Conservation (phyloP, 2,888 invertebrate species). For the Malthinus seriepunctatus region DNA sequence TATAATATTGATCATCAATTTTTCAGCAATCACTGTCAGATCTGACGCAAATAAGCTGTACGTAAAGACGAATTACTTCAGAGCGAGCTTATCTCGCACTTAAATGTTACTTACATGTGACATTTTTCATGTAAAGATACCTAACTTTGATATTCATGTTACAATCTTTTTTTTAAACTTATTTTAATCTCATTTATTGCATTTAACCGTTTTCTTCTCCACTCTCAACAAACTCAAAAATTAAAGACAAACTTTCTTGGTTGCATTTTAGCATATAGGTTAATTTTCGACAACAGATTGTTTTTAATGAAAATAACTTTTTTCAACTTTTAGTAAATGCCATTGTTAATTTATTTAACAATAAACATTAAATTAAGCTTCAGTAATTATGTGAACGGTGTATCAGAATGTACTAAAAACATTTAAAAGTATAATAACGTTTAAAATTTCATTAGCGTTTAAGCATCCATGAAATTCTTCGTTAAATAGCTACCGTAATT, state of each 20-base stretch:
- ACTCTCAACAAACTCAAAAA: no score
- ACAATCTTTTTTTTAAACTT: not conserved
- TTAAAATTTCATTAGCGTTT: conserved; percentile 29
- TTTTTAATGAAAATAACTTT: no score
- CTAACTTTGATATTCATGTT: conserved; percentile 3
- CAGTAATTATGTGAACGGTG: conserved; percentile 12
- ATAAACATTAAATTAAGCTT: conserved; percentile 17
- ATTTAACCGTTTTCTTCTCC: no score
- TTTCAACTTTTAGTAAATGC: not conserved
- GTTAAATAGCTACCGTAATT: conserved; percentile 17
- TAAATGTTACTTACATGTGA: conserved; percentile 14
- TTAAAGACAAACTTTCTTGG: no score
- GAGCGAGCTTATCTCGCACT: conserved; percentile 16
- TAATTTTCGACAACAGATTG: no score
- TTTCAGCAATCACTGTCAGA: conserved; percentile 34
- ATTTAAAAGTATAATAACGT: conserved; percentile 26
- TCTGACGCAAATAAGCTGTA: conserved; percentile 29
- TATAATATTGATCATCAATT: conserved; percentile 31
- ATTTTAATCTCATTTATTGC: no score
- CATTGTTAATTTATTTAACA: conserved; percentile 15
- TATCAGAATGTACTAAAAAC: conserved; percentile 13
- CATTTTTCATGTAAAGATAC: conserved; percentile 15
- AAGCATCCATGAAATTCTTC: conserved; percentile 28
- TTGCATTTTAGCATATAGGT: no score
- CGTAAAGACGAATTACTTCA: conserved; percentile 23